Evolutionary conservation across 2,797 vertebrate genomes (phyloP).

Genomic region (Ctenosaura bakeri): DNA sequence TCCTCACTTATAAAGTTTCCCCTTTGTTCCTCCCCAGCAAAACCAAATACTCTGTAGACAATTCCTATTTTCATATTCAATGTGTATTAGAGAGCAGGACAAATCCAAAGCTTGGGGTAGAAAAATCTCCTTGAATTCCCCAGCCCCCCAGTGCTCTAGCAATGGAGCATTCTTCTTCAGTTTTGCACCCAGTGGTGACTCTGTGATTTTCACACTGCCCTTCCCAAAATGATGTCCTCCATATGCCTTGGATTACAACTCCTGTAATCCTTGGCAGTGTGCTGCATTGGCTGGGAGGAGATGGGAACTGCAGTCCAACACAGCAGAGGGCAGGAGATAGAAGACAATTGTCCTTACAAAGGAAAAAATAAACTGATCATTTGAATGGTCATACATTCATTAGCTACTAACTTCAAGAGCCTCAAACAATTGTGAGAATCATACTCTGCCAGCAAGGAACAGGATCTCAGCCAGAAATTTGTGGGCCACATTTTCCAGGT

Average conservation of each 20-base stretch:
- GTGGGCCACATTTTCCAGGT: not conserved
- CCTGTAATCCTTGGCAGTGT: not conserved
- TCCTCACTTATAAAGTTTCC: not conserved
- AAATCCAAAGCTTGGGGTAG: rapidly evolving
- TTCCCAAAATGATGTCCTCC: not conserved
- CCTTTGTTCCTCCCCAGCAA: not conserved
- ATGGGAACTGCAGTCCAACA: not conserved
- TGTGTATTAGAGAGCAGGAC: conserved; percentile 25
- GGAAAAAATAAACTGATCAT: conserved; percentile 45
- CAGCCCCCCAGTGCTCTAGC: not conserved
- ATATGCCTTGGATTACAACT: not conserved
- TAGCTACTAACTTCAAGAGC: conserved; percentile 53
- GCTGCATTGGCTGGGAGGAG: not conserved
- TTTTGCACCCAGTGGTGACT: conserved; percentile 40
- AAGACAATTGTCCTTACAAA: not conserved
- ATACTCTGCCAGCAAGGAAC: conserved; percentile 18
- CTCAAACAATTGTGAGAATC: conserved; percentile 56
- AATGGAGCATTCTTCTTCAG: not conserved
- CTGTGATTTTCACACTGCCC: not conserved
- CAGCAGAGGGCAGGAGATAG: too few relatives aligned
- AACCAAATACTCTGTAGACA: not conserved
- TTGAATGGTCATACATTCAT: conserved; percentile 55
- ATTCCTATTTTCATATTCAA: conserved; percentile 38
- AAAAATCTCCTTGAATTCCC: not conserved
- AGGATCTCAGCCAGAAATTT: not conserved